Evolutionary conservation across 2,113 vertebrate species (phyloP), one percentile per base, ranked within the genome.

Genomic region (Phainopepla nitens): DNA sequence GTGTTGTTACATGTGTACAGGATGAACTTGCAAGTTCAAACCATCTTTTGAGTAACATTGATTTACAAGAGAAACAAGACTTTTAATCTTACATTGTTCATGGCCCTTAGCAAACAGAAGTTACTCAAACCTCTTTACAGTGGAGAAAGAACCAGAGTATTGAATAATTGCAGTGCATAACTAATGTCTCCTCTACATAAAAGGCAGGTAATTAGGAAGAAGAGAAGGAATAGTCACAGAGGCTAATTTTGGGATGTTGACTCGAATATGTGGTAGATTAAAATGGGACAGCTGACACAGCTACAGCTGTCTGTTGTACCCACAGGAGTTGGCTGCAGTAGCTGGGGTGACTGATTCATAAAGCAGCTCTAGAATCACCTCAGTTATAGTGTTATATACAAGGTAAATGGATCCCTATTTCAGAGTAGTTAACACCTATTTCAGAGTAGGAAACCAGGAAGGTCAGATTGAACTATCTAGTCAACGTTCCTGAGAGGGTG

Each of bases 171-270:
- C n/a, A 41, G 22, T 6, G 28, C 7, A 0, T 28, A 57, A 36
- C n/a, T 15, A 51, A 36, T 10, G 14, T 36, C 61, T 91, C 0
- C 1, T 69, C 36, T 33, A 39, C 10, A 3, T 86, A 25, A 85
- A 61, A 88, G 35, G 19, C 41, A 16, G 45, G 42, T 57, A 31
- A 82, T 54, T 84, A 27, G 69, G 79, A 61, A 85, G 51, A 72
- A 72, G 62, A 76, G 80, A 39, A 93, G 76, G 56, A 86, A 70
- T 39, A 82, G 95, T 82, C 66, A n/a, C 2, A 36, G 47, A 58
- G 36, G 91, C 85, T 96, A 90, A 93, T 95, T 94, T 97, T 96
- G 94, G 94, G 82, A 44, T 73, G 71, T 83, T 97, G 94, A 92
- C 76, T 94, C 16, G 0, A 90, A 39, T 13, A 61, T 51, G 82